Percentiles rank a stretch among this genome's conserved stretches.
These are phyloP conservation scores for Lasioglossum lativentre DNA, from an alignment of 2,888 invertebrate species.

Conservation along the genomic window DNA sequence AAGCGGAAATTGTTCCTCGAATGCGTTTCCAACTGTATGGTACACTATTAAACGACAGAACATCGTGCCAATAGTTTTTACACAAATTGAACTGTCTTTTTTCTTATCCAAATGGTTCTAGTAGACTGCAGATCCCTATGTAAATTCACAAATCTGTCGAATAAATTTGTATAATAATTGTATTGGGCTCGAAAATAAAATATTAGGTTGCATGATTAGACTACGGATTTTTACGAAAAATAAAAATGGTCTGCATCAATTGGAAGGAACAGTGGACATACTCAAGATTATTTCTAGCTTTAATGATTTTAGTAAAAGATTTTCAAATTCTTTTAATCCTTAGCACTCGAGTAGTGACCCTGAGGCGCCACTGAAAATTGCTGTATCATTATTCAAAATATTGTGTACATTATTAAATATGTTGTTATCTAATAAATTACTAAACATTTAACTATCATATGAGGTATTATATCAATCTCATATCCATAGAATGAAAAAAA, in stretches of 20 bases:
- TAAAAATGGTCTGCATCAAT: not conserved
- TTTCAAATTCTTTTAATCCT: not conserved
- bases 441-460: no score
- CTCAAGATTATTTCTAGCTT: no score
- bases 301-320: not conserved
- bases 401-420: no score
- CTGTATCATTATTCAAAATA: no score
- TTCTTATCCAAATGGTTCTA: not conserved
- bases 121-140: not conserved
- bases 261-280: no score
- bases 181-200: not conserved
- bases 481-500: no score
- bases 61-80: not conserved
- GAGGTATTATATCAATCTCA: no score
- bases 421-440: no score
- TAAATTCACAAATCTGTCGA: not conserved
- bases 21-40: not conserved
- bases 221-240: not conserved
- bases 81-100: not conserved
- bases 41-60: not conserved
- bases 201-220: not conserved
- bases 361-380: no score
- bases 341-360: no score
- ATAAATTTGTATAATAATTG: not conserved
- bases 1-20: slow-evolving; percentile 19